Base-by-base conservation (phyloP, 2,888 invertebrate species). In the Apamea epomidion region DNA sequence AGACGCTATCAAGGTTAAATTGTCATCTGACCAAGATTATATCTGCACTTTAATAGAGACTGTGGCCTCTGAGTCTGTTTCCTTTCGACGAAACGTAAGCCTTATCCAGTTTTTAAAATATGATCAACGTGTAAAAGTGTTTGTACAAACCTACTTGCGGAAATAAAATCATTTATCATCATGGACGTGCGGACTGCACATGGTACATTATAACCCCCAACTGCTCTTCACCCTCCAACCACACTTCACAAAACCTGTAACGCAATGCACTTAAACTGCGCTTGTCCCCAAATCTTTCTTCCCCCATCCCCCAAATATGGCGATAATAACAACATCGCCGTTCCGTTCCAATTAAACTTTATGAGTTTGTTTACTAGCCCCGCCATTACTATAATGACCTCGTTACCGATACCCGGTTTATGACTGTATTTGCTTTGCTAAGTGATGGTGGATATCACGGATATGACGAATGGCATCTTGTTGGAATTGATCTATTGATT, bases 261-360 rank as follows among this genome's bases (percentile, higher is more conserved):
- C 42, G 67, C 16, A 32, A 32, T 70, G 85, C 81, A 65, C 80
- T 85, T 70, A 85, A 80, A 69, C 54, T 81, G 81, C 80, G 48
- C 48, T 37, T 60, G 32, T n/a, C 83, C 82, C 74, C n/a, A 77
- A 74, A 78, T 83, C 84, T 76, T 21, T 6, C 67, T 21, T 6
- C 67, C 70, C 64, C 58, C 29, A 16, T 64, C 68, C 67, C 67
- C 76, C 32, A 80, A 82, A 87, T 85, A 87, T 88, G 69, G 60
- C 72, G 82, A 75, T 74, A 82, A 81, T 86, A 88, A 82, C 85
- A 85, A 74, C 88, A 85, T 76, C 75, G 75, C 65, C 82, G 81
- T 91, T 87, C 82, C 85, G 85, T 84, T 85, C 89, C 90, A 89
- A 92, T 92, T 90, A 91, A 91, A 83, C 81, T 91, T 91, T 89